Percentiles rank a stretch among this genome's conserved stretches.
Conservation (phyloP, 2,888 invertebrate genomes). For the Hypomecis punctinalis region DNA sequence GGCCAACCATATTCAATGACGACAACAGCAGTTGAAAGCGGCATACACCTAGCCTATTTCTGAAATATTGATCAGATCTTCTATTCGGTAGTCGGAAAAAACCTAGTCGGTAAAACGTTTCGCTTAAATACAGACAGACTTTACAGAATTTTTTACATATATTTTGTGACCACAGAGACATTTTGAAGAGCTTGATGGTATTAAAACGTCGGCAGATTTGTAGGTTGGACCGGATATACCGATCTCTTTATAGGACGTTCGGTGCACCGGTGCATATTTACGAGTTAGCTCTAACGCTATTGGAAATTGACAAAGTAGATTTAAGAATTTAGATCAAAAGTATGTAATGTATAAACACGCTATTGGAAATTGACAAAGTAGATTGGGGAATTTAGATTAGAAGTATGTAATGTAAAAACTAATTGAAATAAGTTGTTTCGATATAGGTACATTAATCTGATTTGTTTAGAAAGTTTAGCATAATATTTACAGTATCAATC, state of each 20-base stretch:
- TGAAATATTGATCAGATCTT: no score
- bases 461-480: no score
- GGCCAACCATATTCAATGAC: no score
- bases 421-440: no score
- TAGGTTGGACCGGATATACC: conserved; percentile 35
- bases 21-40: no score
- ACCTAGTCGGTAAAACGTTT: no score
- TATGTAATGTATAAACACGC: no score
- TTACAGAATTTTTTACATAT: conserved; percentile 3
- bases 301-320: conserved; percentile 6
- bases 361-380: conserved; percentile 3
- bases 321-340: conserved; percentile 1
- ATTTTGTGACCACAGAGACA: conserved; percentile 8
- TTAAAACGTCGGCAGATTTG: conserved; percentile 43
- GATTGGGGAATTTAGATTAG: conserved; percentile 4
- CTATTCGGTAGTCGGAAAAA: no score
- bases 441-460: no score
- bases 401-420: no score
- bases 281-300: conserved; percentile 24
- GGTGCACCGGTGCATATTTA: conserved; percentile 42
- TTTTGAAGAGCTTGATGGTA: conserved; percentile 32
- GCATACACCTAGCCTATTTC: no score
- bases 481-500: no score
- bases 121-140: conserved; percentile 6
- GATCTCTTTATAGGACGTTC: conserved; percentile 33